phyloP scores from a whole-genome alignment of 2,113 vertebrate genomes.

The Notothenia rossii region DNA sequence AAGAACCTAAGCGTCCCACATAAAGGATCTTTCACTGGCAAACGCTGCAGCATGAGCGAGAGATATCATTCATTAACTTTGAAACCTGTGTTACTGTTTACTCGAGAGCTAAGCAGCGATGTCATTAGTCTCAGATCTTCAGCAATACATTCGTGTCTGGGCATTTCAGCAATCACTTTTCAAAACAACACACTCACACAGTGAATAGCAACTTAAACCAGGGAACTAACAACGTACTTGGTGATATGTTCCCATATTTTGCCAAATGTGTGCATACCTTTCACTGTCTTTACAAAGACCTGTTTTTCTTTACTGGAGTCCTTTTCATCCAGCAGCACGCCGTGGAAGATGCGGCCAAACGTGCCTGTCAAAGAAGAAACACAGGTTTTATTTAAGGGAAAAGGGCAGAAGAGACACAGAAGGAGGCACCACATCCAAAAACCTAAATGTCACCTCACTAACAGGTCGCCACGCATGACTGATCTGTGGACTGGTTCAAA shows the following conservation, averaged over 20 bases:
- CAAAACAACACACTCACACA: not conserved
- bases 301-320: conserved; percentile 96
- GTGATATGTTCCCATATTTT: no score
- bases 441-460: conserved; percentile 53
- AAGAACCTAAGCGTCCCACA: conserved; percentile 38
- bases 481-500: conserved; percentile 32
- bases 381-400: conserved; percentile 26
- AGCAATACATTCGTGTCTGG: not conserved
- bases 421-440: conserved; percentile 25
- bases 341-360: conserved; percentile 98
- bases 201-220: conserved; percentile 1
- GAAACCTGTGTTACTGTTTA: not conserved
- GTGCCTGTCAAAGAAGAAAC: conserved; percentile 88
- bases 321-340: conserved; percentile 95
- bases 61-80: conserved; percentile 5
- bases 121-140: not conserved
- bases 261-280: conserved; percentile 86
- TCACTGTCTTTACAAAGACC: conserved; percentile 97
- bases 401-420: conserved; percentile 37
- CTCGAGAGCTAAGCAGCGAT: not conserved
- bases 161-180: not conserved
- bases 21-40: conserved; percentile 10
- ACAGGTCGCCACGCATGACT: conserved; percentile 30
- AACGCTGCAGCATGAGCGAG: conserved; percentile 7
- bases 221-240: not conserved